Evolutionary conservation across 2,888 invertebrate genomes (phyloP), one percentile per base, ranked within the genome.

Genomic region (Lepidocyrtinus sp.): DNA sequence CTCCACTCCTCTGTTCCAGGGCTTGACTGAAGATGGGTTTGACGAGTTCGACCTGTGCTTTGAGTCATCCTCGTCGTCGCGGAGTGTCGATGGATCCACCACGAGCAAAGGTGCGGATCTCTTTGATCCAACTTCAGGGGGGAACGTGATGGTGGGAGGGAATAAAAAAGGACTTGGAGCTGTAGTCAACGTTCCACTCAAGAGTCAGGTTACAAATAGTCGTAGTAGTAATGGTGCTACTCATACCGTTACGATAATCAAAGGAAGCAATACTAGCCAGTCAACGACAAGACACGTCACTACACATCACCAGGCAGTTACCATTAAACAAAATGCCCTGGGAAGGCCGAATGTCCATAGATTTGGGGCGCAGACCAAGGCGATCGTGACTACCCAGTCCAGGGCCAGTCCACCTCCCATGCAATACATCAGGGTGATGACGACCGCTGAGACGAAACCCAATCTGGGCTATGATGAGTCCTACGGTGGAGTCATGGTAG

Each of bases 1-100:
- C 55, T 36, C 55, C 36, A 69, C 73, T 5, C 73, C 78, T 55
- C 73, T 78, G 22, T 78, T 78, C 67, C 78, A 78, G 65, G 78
- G 78, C 24, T 75, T 82, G 70, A 71, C 71, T 25, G 82, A 82
- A 74, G 81, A 81, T 24, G 82, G 82, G 19, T 78, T 82, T 21
- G 82, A 82, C 22, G 82, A 82, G 68, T 82, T 78, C 68, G 82
- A 78, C 75, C 75, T 82, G 67, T 74, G 77, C 64, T 82, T 82
- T 46, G 82, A 78, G 73, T 78, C 78, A 27, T 73, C 73, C 22
- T 63, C 63, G 36, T 67, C 78, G 19, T n/a, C n/a, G n/a, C n/a
- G n/a, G n/a, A n/a, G n/a, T n/a, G n/a, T n/a, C n/a, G n/a, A n/a
- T n/a, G 78, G 73, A 24, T 46, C 78, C 36, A 36, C 55, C 7